Evolutionary conservation across 1,140 invertebrate genomes (phyloP).

Genomic region (Drosophila bipectinata): DNA sequence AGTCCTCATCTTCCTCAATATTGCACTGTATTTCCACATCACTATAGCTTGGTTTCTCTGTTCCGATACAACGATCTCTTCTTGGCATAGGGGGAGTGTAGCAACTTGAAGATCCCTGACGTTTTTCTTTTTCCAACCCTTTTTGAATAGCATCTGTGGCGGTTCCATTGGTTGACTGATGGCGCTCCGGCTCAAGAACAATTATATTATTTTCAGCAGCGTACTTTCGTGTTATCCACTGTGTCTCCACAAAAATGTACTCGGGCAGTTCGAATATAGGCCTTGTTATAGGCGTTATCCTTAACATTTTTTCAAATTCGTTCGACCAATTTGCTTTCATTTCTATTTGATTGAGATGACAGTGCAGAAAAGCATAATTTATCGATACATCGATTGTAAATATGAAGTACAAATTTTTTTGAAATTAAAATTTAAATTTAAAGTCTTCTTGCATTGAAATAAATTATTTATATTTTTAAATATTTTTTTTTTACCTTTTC

Average conservation of each 20-base stretch:
- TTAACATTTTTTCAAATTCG: constrained; percentile 1
- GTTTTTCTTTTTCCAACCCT: neutral
- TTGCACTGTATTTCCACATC: constrained; percentile 42
- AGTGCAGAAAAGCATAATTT: neutral
- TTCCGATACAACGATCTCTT: constrained; percentile 18
- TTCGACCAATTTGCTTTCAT: neutral
- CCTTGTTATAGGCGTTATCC: constrained; percentile 16
- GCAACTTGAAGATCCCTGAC: neutral
- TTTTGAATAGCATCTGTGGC: neutral
- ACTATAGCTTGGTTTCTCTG: neutral
- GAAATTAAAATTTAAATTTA: too few relatives aligned
- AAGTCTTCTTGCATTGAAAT: too few relatives aligned
- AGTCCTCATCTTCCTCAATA: constrained; percentile 12
- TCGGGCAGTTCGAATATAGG: constrained; percentile 46
- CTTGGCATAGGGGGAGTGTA: neutral
- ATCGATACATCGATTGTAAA: neutral
- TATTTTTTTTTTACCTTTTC: too few relatives aligned
- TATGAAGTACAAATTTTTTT: neutral
- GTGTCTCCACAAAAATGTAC: constrained; percentile 45
- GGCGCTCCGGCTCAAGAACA: neutral
- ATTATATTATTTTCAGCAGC: constrained; percentile 9
- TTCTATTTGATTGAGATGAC: neutral
- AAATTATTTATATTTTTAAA: too few relatives aligned
- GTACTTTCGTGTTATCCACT: constrained; percentile 11
- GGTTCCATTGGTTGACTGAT: neutral